Evolutionary conservation across 1,140 invertebrate species (phyloP), one percentile per base, ranked within the genome.

Genomic region (Drosophila takahashii): DNA sequence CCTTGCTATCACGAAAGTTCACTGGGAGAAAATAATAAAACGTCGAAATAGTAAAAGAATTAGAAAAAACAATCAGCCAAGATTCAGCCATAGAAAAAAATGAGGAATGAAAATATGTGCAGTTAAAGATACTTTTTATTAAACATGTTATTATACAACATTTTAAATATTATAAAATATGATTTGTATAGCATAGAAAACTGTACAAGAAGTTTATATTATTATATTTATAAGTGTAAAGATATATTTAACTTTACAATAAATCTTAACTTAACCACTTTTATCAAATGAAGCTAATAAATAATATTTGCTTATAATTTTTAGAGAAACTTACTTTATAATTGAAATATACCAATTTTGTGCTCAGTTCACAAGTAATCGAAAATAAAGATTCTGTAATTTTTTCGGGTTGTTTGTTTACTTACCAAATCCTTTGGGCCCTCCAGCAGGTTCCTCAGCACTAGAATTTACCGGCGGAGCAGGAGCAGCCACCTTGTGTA

Each of bases 1-100:
- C 92, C 32, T 93, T 92, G 79, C 92, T 93, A 51, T 92, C 92
- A 3, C 92, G 92, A 62, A 92, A 92, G 71, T 92, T 92, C 0
- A 91, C 91, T 92, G 37, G 11, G 29, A 42, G 13, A 57, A 9
- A 42, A 51, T 45, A 9, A 16, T 18, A 7, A n/a, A 26, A 9
- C 15, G 8, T 4, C 7, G 26, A 4, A 26, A 1, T 10, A 11
- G 11, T 10, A 44, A 4, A 11, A 42, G 34, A 11, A 10, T 36
- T 10, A 10, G 11, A 36, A 11, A 10, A 11, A 36, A 36, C 8
- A 36, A 0, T 11, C 8, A 36, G 11, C 0, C 0, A 36, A 36
- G 2, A 36, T 2, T 11, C 8, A 36, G 11, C 0, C 0, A 29
- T 29, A 7, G 9, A 36, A 13, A 1, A 37, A 37, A 37, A 37